Evolutionary conservation across 2,113 vertebrate genomes (phyloP), one percentile per base, ranked within the genome.

Genomic region (Muntiacus muntjak): DNA sequence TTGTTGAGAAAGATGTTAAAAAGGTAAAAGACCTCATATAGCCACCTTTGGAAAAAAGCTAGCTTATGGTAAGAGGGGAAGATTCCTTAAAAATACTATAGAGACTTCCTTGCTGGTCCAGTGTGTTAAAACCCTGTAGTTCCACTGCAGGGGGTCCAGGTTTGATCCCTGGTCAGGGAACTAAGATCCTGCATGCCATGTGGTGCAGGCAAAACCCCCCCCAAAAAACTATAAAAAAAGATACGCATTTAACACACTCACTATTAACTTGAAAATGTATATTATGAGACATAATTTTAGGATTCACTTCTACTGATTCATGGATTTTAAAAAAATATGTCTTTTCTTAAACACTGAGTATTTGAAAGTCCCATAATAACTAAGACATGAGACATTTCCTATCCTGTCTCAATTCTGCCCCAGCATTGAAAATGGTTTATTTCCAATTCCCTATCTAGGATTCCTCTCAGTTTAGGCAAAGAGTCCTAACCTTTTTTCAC

Each of bases 401-500:
- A 71, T 14, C 8, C 13, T 15, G 1, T 54, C 17, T 58, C 26
- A 23, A 33, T 67, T 95, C 57, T 95, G 58, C 6, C 25, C 43
- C 21, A 81, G 17, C 13, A 95, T 52, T 91, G 26, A 89, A 97
- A 93, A 74, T 67, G 28, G 55, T 28, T 74, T 36, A 78, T 96
- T 98, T 88, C 82, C 55, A 89, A 64, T 97, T 71, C 19, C 19
- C 30, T 54, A 64, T 81, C 12, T 58, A 40, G 36, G 36, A 23
- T 40, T 97, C 28, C n/a, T 97, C 28, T 36, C 33, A n/a, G 12
- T 74, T 87, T 52, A 89, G 54, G 90, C 25, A 74, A 89, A 3
- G 57, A 40, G 19, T 74, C 97, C 97, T 98, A 89, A 99, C 99
- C 99, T 99, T 99, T 99, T 96, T 99, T 99, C 50, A 99, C 99